Evolutionary conservation across 2,888 invertebrate species (phyloP).

Genomic region (Augiades crinisus): DNA sequence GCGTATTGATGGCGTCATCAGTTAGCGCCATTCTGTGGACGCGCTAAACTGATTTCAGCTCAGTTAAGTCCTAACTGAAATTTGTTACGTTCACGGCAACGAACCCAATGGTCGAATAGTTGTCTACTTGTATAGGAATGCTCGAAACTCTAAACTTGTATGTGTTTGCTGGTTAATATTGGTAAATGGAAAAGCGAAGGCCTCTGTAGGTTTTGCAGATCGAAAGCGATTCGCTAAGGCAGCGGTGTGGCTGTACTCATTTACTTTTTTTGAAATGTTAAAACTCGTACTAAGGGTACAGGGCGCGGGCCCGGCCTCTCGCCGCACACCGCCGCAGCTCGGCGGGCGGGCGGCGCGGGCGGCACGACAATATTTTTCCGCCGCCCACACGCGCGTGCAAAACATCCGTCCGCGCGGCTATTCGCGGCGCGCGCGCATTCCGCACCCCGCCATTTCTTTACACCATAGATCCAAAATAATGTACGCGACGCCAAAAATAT

Average conservation of each 20-base stretch:
- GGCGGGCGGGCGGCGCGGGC: constrained; percentile 12
- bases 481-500: constrained; percentile 60
- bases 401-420: constrained; percentile 69
- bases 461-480: constrained; percentile 65
- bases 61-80: constrained; percentile 13
- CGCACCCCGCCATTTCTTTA: constrained; percentile 64
- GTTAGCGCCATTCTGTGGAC: constrained; percentile 44
- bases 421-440: constrained; percentile 66
- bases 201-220: no score
- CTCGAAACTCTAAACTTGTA: no score
- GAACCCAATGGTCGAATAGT: not conserved
- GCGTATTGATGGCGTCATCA: constrained; percentile 73
- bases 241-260: no score
- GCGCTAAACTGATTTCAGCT: constrained; percentile 12
- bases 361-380: constrained; percentile 33
- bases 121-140: no score
- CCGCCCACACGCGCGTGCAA: constrained; percentile 57
- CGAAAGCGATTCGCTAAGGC: no score
- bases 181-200: no score
- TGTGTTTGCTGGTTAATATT: no score
- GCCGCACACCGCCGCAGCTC: not conserved
- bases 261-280: no score
- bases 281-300: no score
- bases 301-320: no score
- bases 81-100: constrained; percentile 1